phyloP scores from a whole-genome alignment of 2,797 vertebrate genomes.

The Tolypeutes matacus region DNA sequence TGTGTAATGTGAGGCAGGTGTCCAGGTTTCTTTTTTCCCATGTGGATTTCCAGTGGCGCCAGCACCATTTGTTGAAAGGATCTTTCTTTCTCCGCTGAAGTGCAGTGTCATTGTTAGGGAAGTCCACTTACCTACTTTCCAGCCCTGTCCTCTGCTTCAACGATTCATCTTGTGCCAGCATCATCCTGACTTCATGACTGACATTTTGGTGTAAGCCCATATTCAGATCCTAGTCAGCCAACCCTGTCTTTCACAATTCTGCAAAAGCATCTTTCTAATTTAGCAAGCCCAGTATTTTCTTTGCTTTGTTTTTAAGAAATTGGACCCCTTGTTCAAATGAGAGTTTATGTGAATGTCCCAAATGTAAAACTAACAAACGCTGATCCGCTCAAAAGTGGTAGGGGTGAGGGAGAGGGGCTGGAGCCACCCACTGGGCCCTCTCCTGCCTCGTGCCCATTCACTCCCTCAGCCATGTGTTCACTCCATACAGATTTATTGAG shows the following conservation, averaged over 20 bases:
- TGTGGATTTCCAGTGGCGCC: neutral
- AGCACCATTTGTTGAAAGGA: neutral
- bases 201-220: neutral
- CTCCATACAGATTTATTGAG: neutral
- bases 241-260: neutral
- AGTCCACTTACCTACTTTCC: accelerated
- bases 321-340: neutral
- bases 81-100: accelerated
- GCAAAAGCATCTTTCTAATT: neutral
- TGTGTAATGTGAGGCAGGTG: neutral
- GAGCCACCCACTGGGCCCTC: accelerated
- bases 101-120: neutral
- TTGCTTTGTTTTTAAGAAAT: neutral
- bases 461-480: neutral
- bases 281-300: neutral
- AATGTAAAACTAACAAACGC: neutral
- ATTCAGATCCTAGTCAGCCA: neutral
- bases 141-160: accelerated
- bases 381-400: neutral
- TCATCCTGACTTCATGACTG: neutral
- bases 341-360: neutral
- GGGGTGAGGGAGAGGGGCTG: neutral
- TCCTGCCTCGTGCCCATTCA: neutral
- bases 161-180: neutral
- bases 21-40: neutral